Conservation (phyloP, 2,113 vertebrate genomes). For the Empidonax alnorum region DNA sequence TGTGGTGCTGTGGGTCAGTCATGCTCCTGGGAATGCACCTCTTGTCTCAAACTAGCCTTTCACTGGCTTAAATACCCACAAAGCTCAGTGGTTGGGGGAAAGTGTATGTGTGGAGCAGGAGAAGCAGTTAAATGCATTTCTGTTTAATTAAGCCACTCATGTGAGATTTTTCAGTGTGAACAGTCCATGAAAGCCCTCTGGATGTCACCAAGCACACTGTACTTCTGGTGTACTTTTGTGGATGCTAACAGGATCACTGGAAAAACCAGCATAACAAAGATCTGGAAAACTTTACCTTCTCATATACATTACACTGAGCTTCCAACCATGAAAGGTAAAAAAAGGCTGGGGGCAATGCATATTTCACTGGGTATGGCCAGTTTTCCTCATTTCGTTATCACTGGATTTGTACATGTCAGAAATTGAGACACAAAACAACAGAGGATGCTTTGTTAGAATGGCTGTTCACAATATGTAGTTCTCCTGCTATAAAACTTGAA, state of each 20-base stretch:
- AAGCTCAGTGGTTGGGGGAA: background rate
- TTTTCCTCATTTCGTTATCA: background rate
- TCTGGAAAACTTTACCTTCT: background rate
- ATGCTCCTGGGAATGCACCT: background rate
- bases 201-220: background rate
- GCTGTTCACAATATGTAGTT: background rate
- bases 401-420: background rate
- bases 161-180: background rate
- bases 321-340: background rate
- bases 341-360: background rate
- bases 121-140: background rate
- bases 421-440: background rate
- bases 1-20: background rate
- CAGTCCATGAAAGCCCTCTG: background rate
- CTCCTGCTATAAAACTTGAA: background rate
- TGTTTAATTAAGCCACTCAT: background rate
- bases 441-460: background rate
- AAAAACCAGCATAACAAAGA: background rate
- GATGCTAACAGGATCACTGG: background rate
- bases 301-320: background rate
- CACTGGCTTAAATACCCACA: rapidly evolving
- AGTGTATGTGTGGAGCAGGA: background rate
- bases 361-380: background rate
- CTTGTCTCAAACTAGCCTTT: background rate
- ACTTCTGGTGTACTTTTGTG: background rate